phyloP scores from a whole-genome alignment of 2,888 invertebrate species.

The Fragum sueziense region DNA sequence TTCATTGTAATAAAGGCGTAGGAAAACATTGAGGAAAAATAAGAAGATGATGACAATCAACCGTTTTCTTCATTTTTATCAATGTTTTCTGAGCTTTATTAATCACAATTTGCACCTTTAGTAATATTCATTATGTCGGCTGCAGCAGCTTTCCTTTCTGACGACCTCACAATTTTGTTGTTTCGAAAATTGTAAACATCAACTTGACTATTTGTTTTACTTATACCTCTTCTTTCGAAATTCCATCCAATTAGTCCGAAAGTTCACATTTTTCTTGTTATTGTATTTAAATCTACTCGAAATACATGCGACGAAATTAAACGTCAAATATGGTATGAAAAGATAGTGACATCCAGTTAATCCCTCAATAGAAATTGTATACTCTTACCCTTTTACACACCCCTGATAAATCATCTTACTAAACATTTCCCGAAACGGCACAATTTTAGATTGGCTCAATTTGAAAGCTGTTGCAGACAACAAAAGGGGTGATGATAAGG shows the following conservation, averaged over 20 bases:
- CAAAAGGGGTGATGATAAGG: no score
- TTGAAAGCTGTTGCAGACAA: background rate
- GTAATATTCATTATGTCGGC: no score
- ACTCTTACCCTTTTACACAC: background rate
- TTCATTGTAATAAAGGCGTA: no score
- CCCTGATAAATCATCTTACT: background rate
- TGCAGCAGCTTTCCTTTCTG: no score
- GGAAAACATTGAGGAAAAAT: no score
- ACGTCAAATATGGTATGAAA: slow-evolving; percentile 9
- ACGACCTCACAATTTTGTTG: no score
- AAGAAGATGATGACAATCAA: no score
- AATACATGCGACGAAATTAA: background rate
- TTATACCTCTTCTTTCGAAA: background rate
- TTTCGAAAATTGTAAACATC: no score
- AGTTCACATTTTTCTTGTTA: background rate
- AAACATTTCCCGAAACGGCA: background rate
- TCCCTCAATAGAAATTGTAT: slow-evolving; percentile 3
- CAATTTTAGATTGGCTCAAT: background rate
- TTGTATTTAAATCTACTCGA: background rate
- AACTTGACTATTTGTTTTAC: background rate
- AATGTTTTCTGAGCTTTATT: no score
- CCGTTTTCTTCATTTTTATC: no score
- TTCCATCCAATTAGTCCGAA: background rate
- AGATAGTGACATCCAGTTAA: background rate
- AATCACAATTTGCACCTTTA: no score